Conservation (phyloP, 2,113 vertebrate genomes). For the Caranx melampygus region DNA sequence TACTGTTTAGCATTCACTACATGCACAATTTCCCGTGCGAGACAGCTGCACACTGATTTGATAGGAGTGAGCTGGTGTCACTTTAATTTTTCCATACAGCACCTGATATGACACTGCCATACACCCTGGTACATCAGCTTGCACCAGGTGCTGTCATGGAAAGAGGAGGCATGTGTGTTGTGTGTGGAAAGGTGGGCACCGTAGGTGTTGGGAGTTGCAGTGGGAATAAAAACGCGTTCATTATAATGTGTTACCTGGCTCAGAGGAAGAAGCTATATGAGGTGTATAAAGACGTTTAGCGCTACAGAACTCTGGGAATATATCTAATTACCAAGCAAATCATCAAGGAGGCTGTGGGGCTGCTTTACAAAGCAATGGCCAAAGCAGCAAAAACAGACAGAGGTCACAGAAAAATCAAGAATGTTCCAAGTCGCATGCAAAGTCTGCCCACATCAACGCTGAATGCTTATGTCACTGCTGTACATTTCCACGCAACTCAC, state of each 20-base stretch:
- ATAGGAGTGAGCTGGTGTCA: slow-evolving; percentile 28
- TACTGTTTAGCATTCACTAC: not conserved
- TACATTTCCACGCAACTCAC: slow-evolving; percentile 36
- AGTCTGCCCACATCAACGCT: slow-evolving; percentile 16
- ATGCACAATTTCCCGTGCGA: slow-evolving; percentile 7
- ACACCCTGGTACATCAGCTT: slow-evolving; percentile 27
- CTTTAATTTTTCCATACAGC: slow-evolving; percentile 38
- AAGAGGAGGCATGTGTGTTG: not conserved
- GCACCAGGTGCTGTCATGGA: not conserved
- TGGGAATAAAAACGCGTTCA: slow-evolving; percentile 40
- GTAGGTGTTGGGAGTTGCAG: slow-evolving; percentile 3
- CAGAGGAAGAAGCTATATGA: slow-evolving; percentile 43
- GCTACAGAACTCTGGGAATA: slow-evolving; percentile 23
- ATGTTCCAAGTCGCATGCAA: slow-evolving; percentile 4
- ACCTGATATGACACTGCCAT: not conserved
- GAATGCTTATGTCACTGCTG: slow-evolving; percentile 43
- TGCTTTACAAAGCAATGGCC: slow-evolving; percentile 1
- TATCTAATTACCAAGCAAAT: slow-evolving; percentile 55
- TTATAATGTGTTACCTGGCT: slow-evolving; percentile 67
- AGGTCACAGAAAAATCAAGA: slow-evolving; percentile 3
- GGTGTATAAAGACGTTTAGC: slow-evolving; percentile 60
- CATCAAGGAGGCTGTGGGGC: slow-evolving; percentile 27
- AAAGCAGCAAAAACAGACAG: slow-evolving; percentile 13
- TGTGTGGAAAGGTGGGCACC: not conserved
- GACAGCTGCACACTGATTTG: slow-evolving; percentile 29